Evolutionary conservation across 2,888 invertebrate genomes (phyloP).

Genomic region (Melinaea marsaeus): DNA sequence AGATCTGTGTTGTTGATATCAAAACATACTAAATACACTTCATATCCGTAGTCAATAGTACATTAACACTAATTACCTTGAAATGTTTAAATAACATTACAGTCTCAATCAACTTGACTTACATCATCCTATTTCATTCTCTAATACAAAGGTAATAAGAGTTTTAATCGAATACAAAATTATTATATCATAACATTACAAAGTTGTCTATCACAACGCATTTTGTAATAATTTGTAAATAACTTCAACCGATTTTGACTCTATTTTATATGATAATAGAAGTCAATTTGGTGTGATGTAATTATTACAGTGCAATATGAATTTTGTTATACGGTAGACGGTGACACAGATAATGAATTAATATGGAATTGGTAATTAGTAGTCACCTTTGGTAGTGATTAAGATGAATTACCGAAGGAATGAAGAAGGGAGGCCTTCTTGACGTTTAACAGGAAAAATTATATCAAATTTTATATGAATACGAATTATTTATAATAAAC

Average conservation of each 20-base stretch:
- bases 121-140: constrained; percentile 9
- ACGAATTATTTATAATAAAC: no score
- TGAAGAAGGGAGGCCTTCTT: background rate
- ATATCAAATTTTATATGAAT: background rate
- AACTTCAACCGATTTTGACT: background rate
- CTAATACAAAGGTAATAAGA: constrained; percentile 5
- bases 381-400: constrained; percentile 54
- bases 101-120: constrained; percentile 7
- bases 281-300: constrained; percentile 3
- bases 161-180: constrained; percentile 9
- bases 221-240: constrained; percentile 6
- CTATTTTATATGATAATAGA: background rate
- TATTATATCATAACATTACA: constrained; percentile 24
- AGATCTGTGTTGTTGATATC: no score
- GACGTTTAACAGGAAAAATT: background rate
- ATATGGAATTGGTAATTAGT: constrained; percentile 54
- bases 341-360: constrained; percentile 59
- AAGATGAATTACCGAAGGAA: constrained; percentile 48
- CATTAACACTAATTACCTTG: constrained; percentile 13
- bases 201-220: constrained; percentile 22
- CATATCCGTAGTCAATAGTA: background rate
- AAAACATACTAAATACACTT: no score
- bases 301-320: constrained; percentile 22
- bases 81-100: constrained; percentile 13
- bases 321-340: constrained; percentile 28